These are phyloP conservation scores for Drosophila putrida DNA, from an alignment of 2,888 invertebrate genomes.

Conservation along the genomic window DNA sequence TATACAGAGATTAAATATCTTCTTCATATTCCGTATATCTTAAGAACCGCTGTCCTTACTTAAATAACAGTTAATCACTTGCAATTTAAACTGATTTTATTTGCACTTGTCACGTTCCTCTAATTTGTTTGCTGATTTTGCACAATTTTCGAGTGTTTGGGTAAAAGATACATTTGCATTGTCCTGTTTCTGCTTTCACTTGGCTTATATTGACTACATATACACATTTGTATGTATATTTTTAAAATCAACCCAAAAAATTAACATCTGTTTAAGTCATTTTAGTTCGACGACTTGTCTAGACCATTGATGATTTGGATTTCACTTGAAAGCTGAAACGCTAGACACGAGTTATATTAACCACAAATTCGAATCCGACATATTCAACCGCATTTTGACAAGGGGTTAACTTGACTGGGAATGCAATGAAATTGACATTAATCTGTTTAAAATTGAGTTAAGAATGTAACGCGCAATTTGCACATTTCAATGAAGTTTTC, in stretches of 20 bases:
- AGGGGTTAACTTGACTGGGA: conserved; percentile 9
- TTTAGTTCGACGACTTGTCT: background rate
- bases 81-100: no score
- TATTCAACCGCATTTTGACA: no score
- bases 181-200: conserved; percentile 19
- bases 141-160: background rate
- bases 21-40: no score
- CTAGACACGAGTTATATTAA: conserved; percentile 40
- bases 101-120: conserved; percentile 9
- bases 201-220: conserved; percentile 26
- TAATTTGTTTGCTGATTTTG: no score
- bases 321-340: conserved; percentile 18
- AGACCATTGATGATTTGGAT: background rate
- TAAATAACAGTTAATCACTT: no score
- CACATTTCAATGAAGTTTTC: conserved; percentile 5
- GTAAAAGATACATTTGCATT: conserved; percentile 25
- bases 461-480: conserved; percentile 2
- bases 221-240: conserved; percentile 44
- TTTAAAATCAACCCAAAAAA: conserved; percentile 9
- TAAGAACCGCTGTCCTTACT: no score
- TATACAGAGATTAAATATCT: no score
- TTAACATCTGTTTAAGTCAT: conserved; percentile 19
- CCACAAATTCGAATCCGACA: background rate
- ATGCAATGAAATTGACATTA: conserved; percentile 28
- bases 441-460: conserved; percentile 41